Percentiles rank a stretch among this genome's conserved stretches.
These are phyloP conservation scores for Sciurus carolinensis DNA, from an alignment of 2,797 vertebrate genomes.

Conservation along the genomic window DNA sequence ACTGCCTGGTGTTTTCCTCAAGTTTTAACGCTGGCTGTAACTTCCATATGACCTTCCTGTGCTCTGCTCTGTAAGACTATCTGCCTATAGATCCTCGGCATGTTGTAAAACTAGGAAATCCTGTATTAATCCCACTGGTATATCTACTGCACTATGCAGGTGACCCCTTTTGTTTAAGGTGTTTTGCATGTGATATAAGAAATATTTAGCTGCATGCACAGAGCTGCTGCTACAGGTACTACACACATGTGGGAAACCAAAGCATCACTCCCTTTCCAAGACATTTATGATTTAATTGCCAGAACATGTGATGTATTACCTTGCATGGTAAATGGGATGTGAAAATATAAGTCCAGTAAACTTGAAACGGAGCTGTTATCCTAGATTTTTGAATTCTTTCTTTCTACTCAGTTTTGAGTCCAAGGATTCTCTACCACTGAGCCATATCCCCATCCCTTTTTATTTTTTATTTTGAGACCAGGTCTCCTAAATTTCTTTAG, in stretches of 20 bases:
- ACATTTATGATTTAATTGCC: not conserved
- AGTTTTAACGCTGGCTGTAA: not conserved
- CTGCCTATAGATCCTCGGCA: no score
- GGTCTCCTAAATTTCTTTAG: no score
- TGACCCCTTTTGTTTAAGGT: not conserved
- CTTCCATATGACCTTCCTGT: not conserved
- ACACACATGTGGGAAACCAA: not conserved
- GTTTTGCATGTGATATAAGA: not conserved
- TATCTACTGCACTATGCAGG: not conserved
- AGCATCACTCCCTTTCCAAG: not conserved
- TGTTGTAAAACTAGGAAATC: not conserved
- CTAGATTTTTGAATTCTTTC: no score
- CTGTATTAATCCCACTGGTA: not conserved
- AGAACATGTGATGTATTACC: not conserved
- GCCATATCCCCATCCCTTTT: no score
- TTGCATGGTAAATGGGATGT: not conserved
- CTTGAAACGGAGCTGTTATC: not conserved
- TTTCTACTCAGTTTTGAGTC: no score
- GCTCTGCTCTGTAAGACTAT: not conserved
- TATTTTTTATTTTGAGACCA: no score
- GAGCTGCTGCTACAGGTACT: not conserved
- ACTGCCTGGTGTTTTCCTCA: not conserved
- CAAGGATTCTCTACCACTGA: no score
- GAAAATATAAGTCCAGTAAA: not conserved
- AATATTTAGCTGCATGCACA: not conserved